Evolutionary conservation across 2,113 vertebrate species (phyloP), one percentile per base, ranked within the genome.

Genomic region (Mus pahari): DNA sequence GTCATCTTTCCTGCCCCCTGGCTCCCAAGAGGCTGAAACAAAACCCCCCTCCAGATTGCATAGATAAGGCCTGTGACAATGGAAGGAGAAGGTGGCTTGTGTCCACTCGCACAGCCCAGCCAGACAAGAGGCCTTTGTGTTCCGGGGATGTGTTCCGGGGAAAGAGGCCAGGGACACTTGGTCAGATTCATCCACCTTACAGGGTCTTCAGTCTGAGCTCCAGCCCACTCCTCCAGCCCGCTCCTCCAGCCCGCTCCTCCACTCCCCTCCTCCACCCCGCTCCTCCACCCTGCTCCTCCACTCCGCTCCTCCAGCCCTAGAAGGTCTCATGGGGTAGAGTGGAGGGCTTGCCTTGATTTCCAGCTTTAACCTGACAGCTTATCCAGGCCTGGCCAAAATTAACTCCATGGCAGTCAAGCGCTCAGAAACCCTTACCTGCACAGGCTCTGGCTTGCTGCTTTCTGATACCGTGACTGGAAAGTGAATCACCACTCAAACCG

Each of bases 71-170:
- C 83, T 42, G 28, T 94, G 96, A 92, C 96, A 94, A 68, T 20
- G 93, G 79, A 96, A 98, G 97, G 93, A 95, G 93, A 92, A 96
- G 78, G 89, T 77, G 87, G 94, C 50, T 26, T 4, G 87, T 92
- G 26, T 93, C 92, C 83, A 50, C 86, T 66, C 91, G 89, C 42
- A 28, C 10, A 77, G 83, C 87, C 60, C 66, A 70, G 92, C 90
- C 90, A 91, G 93, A 97, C 96, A 98, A 95, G 86, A 96, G 95
- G 92, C 88, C 97, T 98, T 98, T 98, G 95, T 98, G 90, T 90
- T 97, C 84, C 31, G 77, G 78, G 96, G 81, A 93, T 98, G 95
- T 98, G 90, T 90, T 97, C 84, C 31, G 77, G 78, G 96, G 81
- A 93, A 95, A 14, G 10, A 75, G 71, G 53, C 89, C 94, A 71